Percentiles rank a stretch among this genome's conserved stretches.
Evolutionary conservation across 2,888 invertebrate species (phyloP).

Genomic region (Habrosyne pyritoides): DNA sequence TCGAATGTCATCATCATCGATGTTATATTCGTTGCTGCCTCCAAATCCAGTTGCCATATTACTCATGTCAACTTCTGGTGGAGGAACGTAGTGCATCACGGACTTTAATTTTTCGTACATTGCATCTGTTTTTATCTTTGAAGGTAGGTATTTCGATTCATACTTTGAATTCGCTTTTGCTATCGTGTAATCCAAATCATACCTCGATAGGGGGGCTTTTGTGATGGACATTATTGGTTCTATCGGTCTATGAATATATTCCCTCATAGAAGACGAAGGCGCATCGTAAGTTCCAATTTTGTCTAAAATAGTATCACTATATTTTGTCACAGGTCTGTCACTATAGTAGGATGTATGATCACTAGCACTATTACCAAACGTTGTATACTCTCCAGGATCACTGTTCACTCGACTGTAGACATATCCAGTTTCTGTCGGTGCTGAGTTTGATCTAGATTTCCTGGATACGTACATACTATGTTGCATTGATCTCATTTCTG

Average conservation of each 20-base stretch:
- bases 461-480: conserved; percentile 45
- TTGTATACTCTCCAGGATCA: conserved; percentile 33
- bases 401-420: conserved; percentile 45
- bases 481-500: conserved; percentile 42
- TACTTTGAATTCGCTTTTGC: conserved; percentile 44
- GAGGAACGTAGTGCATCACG: conserved; percentile 47
- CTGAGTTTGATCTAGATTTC: conserved; percentile 43
- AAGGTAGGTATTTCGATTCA: conserved; percentile 32
- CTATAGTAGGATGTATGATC: conserved; percentile 16
- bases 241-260: not conserved
- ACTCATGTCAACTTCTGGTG: conserved; percentile 26
- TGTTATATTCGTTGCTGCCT: conserved; percentile 41
- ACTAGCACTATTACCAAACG: conserved; percentile 23
- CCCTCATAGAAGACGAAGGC: not conserved
- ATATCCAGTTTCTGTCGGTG: conserved; percentile 42
- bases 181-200: conserved; percentile 37
- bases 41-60: conserved; percentile 32
- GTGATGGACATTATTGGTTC: conserved; percentile 9
- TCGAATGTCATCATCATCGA: conserved; percentile 64
- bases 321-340: conserved; percentile 20
- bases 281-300: conserved; percentile 7
- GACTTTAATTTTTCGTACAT: conserved; percentile 51
- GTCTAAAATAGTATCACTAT: conserved; percentile 8
- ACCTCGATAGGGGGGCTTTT: conserved; percentile 18
- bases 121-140: conserved; percentile 40